A percentile compares a stretch with the other conserved stretches of the same genome.
These are phyloP conservation scores for Nineta flava DNA, from an alignment of 2,888 invertebrate species.

Conservation along the genomic window DNA sequence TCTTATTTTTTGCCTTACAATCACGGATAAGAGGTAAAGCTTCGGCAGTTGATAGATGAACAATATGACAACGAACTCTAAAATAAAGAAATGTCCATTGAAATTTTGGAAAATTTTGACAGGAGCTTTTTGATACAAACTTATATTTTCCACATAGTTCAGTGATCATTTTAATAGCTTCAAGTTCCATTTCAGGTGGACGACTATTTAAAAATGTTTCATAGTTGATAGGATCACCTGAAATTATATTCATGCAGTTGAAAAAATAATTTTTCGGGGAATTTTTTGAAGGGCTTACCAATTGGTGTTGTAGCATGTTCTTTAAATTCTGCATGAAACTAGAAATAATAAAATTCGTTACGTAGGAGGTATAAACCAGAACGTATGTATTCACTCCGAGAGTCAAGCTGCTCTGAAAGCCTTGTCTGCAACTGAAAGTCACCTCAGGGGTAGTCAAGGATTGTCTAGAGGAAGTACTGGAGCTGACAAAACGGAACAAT, in stretches of 20 bases:
- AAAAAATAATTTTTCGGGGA: no score
- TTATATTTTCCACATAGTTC: conserved; percentile 37
- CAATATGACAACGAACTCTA: conserved; percentile 48
- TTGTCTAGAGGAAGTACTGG: no score
- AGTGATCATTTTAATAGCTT: conserved; percentile 43
- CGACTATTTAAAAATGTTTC: conserved; percentile 44
- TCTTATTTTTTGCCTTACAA: conserved; percentile 35
- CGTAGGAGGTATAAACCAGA: no score
- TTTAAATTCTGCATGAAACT: conserved; percentile 59
- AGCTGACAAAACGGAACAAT: no score
- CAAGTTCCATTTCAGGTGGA: conserved; percentile 48
- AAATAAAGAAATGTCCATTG: conserved; percentile 6
- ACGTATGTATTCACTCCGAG: no score
- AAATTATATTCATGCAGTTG: no score
- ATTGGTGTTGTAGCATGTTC: conserved; percentile 18
- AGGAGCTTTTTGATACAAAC: conserved; percentile 20
- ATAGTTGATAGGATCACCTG: conserved; percentile 34
- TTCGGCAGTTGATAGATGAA: conserved; percentile 48
- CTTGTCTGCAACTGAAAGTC: no score
- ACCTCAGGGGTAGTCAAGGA: no score
- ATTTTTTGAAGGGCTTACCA: not conserved
- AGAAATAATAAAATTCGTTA: no score
- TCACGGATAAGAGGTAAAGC: conserved; percentile 39
- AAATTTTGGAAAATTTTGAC: no score
- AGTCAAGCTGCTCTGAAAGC: no score